Evolutionary conservation across 2,888 invertebrate genomes (phyloP).

Genomic region (Agrochola macilenta): DNA sequence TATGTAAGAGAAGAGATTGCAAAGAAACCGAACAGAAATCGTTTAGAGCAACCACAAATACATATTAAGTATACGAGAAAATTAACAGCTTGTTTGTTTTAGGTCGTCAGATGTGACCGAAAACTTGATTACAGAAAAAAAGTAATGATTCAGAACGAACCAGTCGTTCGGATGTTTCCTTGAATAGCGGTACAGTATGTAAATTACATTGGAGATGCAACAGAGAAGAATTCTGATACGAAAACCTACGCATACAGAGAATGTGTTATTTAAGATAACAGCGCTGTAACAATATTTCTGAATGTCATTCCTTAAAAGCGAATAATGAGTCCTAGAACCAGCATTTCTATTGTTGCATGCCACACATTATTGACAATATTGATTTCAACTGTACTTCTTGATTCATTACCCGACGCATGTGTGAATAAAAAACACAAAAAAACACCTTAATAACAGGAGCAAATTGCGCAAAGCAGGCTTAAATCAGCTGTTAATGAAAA

Average conservation of each 20-base stretch:
- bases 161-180: slow-evolving; percentile 77
- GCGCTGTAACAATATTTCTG: slow-evolving; percentile 71
- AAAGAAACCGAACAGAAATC: slow-evolving; percentile 60
- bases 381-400: slow-evolving; percentile 14
- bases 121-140: slow-evolving; percentile 86
- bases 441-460: slow-evolving; percentile 67
- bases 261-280: slow-evolving; percentile 77
- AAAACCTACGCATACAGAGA: slow-evolving; percentile 75
- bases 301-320: slow-evolving; percentile 62
- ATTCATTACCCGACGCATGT: slow-evolving; percentile 5
- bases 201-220: slow-evolving; percentile 81
- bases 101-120: slow-evolving; percentile 78
- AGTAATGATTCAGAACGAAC: slow-evolving; percentile 82
- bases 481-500: slow-evolving; percentile 80
- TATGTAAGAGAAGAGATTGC: slow-evolving; percentile 47
- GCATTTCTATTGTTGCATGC: slow-evolving; percentile 16
- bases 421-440: slow-evolving; percentile 37
- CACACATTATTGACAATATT: slow-evolving; percentile 19
- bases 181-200: slow-evolving; percentile 88
- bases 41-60: slow-evolving; percentile 66
- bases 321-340: slow-evolving; percentile 57
- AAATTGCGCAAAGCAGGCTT: slow-evolving; percentile 70
- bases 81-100: slow-evolving; percentile 85
- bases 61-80: slow-evolving; percentile 69
- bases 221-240: slow-evolving; percentile 75